These are phyloP conservation scores for Nesoenas mayeri DNA, from an alignment of 2,113 vertebrate species.

Conservation along the genomic window DNA sequence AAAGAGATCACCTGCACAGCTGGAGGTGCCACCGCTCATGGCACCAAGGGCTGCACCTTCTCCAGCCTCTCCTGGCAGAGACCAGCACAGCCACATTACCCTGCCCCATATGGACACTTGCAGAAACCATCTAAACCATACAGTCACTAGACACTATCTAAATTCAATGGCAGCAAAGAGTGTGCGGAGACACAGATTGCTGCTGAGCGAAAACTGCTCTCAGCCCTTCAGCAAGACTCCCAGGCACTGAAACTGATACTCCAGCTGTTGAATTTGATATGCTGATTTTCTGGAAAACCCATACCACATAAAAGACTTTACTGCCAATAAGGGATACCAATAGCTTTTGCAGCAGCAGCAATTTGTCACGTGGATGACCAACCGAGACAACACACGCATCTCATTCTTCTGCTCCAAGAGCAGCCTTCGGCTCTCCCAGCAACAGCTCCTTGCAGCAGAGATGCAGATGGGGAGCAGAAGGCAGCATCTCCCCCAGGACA, in stretches of 20 bases:
- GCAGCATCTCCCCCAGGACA: conserved; percentile 22
- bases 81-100: accelerated
- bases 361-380: not conserved
- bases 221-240: not conserved
- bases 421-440: not conserved
- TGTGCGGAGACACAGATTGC: accelerated
- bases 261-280: accelerated
- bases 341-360: not conserved
- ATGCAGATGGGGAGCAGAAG: conserved; percentile 41
- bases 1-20: too few relatives aligned
- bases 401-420: not conserved
- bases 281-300: not conserved
- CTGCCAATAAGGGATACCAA: not conserved
- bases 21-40: not conserved
- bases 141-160: accelerated
- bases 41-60: not conserved
- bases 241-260: accelerated
- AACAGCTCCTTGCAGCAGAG: not conserved
- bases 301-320: not conserved
- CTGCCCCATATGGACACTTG: accelerated
- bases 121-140: not conserved
- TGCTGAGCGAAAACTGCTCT: not conserved
- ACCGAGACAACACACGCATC: not conserved
- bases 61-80: not conserved
- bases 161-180: not conserved